Evolutionary conservation across 2,797 vertebrate species (phyloP).

Genomic region (Anguilla megastoma): DNA sequence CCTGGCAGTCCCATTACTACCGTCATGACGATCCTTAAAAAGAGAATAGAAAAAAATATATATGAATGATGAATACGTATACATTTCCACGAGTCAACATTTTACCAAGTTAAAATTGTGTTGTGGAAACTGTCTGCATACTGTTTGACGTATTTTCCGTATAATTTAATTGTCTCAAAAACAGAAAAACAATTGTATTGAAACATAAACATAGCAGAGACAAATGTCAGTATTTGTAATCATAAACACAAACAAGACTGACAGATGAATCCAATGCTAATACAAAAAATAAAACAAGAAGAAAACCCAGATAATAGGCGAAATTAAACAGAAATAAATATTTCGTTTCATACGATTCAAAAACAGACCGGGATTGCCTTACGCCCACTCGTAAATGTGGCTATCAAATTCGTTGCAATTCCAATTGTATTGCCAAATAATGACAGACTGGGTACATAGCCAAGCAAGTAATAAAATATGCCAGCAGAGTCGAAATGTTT

Average conservation of each 20-base stretch:
- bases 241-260: background rate
- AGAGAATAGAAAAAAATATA: background rate
- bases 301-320: background rate
- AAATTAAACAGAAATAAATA: background rate
- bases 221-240: background rate
- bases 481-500: conserved; percentile 29
- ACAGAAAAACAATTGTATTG: background rate
- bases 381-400: background rate
- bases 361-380: background rate
- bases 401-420: background rate
- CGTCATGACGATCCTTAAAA: conserved; percentile 89
- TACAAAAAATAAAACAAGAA: background rate
- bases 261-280: background rate
- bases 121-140: background rate
- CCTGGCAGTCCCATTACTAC: conserved; percentile 94
- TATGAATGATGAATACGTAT: background rate
- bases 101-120: background rate
- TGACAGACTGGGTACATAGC: background rate
- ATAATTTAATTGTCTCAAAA: background rate
- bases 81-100: background rate
- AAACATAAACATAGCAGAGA: background rate
- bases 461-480: conserved; percentile 38
- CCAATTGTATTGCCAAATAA: conserved; percentile 20
- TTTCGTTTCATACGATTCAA: conserved; percentile 10
- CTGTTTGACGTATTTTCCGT: background rate